Base-by-base conservation (phyloP, 2,113 vertebrate species). In the Oostethus manadensis region DNA sequence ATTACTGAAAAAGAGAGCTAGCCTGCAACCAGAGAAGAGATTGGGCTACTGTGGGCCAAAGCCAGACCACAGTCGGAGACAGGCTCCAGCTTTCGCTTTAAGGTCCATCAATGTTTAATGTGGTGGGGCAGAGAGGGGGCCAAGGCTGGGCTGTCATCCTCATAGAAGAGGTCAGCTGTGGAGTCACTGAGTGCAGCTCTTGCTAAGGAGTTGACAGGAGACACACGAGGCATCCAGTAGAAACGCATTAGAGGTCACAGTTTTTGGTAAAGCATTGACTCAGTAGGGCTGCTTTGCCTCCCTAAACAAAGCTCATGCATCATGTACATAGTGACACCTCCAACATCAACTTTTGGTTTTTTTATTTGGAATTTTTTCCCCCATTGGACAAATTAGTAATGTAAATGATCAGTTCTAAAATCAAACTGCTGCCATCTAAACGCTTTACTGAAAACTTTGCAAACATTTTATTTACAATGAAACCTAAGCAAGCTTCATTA, bases 101-200 rank as follows among this genome's bases (percentile, higher is more conserved):
- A 82, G 51, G 61, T 64, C 59, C 73, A 86, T 88, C 77, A 88
- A 89, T 85, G 84, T 87, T 88, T 88, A 77, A 87, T 81, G 84
- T 57, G 64, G 46, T 81, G 77, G 73, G 79, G 64, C 70, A 68
- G 62, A 49, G 73, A 68, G 69, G 69, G 66, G 68, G 66, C 75
- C 50, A 51, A 70, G 72, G 8, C 51, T 18, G 64, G 58, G 60
- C 64, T 64, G 79, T 69, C 63, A 64, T 65, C 71, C 73, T 65
- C 58, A 71, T 21, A 43, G 62, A 68, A 68, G 74, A 79, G 86
- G 88, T 86, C 84, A 81, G 72, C 60, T 20, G 47, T 65, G 70
- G 65, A 84, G 68, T 66, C 35, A 1, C 62, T 72, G 48, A 64
- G 62, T 56, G 16, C 58, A 77, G 60, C 1, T 40, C 63, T 74